Evolutionary conservation across 2,113 vertebrate species (phyloP), one percentile per base, ranked within the genome.

Genomic region (Trichechus manatus): DNA sequence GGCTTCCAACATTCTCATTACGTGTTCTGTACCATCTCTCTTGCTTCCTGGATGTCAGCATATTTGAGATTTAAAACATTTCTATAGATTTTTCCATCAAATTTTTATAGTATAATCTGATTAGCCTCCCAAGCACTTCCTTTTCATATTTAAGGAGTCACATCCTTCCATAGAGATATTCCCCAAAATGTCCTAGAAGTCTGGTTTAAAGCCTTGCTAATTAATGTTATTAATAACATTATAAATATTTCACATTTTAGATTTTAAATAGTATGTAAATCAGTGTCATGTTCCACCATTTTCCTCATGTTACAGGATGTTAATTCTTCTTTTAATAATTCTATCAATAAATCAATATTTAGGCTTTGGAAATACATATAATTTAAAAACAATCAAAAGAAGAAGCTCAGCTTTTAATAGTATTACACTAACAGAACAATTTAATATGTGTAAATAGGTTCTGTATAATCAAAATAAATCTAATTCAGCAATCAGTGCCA

Each of bases 241-340:
- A 10, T 44, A 93, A 84, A 94, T 80, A 29, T 8, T 36, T 29
- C 23, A 77, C 39, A 89, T 23, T 77, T 89, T 80, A 27, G 33
- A 61, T 80, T 17, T 86, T n/a, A 61, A 93, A 50, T 90, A 80
- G 27, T 61, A 64, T 70, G 23, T 31, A 85, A 80, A 85, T 87
- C 59, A 77, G 22, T 80, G 53, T 74, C 39, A 94, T 53, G 29
- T 72, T 15, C 66, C 84, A 33, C 1, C n/a, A 68, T 63, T 91
- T 95, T 87, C n/a, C 25, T 19, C 29, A 36, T 53, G 50, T 66
- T 80, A 61, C 11, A 36, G 15, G 83, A 64, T 92, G 92, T 50
- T 80, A 77, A 56, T 70, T 84, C 42, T 96, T 87, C 63, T 77
- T 96, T 93, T 85, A 91, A 36, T 61, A 79, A 56, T 84, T 92